phyloP scores from a whole-genome alignment of 92 coral and sea anemone genomes.

The Bergia sp. region DNA sequence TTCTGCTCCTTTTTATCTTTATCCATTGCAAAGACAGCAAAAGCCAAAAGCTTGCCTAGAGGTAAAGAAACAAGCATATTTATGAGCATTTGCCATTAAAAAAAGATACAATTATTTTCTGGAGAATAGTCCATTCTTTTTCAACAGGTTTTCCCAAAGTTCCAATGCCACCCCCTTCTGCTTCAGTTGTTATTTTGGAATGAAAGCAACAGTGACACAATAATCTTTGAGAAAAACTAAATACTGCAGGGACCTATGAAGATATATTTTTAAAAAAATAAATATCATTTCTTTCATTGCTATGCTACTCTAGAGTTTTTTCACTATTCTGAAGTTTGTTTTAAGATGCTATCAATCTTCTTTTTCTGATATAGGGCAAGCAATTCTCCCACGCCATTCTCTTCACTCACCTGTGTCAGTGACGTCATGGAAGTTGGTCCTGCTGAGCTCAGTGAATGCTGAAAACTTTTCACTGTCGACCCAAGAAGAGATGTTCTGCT shows the following conservation, averaged over 20 bases:
- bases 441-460: conserved; percentile 77
- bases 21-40: conserved; percentile 80
- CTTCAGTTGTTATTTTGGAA: too few species aligned
- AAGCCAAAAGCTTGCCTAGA: conserved; percentile 76
- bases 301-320: too few species aligned
- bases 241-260: too few species aligned
- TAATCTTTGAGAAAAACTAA: too few species aligned
- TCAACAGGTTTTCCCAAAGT: too few species aligned
- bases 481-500: conserved; percentile 79
- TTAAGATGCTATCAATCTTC: too few species aligned
- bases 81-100: neutral
- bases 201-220: too few species aligned
- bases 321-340: too few species aligned
- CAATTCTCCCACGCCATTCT: neutral
- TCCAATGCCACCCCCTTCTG: too few species aligned
- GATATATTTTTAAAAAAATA: too few species aligned
- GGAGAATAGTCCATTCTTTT: neutral
- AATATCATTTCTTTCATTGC: too few species aligned
- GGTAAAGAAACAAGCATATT: neutral
- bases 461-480: conserved; percentile 84
- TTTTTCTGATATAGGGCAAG: neutral
- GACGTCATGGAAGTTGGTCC: conserved; percentile 86
- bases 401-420: conserved; percentile 73
- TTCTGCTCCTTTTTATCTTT: conserved; percentile 69
- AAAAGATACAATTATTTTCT: neutral